Evolutionary conservation across 2,113 vertebrate species (phyloP).

Genomic region (Pedetes capensis): DNA sequence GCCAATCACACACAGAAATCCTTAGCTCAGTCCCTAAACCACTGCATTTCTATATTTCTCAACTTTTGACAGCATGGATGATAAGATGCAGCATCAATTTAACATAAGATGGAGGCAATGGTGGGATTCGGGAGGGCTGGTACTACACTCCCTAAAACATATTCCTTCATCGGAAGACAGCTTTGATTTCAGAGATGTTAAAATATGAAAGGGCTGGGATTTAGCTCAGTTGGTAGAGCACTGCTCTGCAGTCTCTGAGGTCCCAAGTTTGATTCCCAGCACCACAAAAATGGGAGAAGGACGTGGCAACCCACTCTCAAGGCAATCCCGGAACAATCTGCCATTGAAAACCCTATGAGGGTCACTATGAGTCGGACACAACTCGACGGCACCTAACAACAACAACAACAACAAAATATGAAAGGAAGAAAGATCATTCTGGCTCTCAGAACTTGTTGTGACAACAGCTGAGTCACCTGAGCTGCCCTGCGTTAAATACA

Average conservation of each 20-base stretch:
- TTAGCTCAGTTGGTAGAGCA: too few species aligned
- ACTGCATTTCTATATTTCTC: neutral
- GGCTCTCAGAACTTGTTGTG: neutral
- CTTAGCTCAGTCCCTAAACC: neutral
- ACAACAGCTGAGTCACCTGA: neutral
- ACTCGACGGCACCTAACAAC: too few species aligned
- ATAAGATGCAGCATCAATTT: neutral
- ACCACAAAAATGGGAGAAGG: too few species aligned
- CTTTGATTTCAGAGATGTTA: neutral
- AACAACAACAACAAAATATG: too few species aligned
- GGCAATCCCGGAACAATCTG: too few species aligned
- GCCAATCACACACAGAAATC: neutral
- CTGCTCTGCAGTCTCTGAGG: too few species aligned
- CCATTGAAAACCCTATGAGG: too few species aligned
- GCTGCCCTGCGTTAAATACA: neutral
- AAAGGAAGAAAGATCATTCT: neutral
- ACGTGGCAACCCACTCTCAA: too few species aligned
- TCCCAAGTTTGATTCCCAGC: too few species aligned
- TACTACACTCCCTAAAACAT: neutral
- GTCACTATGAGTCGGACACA: too few species aligned
- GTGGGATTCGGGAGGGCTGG: neutral
- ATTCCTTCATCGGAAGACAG: neutral
- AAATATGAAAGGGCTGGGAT: neutral
- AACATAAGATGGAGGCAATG: neutral
- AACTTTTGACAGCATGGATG: neutral